Conservation (phyloP, 2,888 invertebrate genomes). For the Nemapogon koenigi region DNA sequence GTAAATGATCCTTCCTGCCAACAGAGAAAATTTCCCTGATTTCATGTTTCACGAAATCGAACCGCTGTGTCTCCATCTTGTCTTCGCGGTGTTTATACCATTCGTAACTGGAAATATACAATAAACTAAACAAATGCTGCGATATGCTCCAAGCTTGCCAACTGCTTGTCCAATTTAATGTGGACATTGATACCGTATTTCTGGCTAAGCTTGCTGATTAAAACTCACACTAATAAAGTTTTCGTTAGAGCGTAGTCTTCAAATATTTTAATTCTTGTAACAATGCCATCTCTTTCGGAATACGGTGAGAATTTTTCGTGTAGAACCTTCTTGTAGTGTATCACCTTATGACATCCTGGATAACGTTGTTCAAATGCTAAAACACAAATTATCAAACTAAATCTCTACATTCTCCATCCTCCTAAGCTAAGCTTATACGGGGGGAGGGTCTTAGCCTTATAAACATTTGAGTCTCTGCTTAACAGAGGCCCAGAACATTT, state of each 20-base stretch:
- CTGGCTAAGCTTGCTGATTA: too few species aligned
- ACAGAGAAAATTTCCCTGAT: conserved; percentile 67
- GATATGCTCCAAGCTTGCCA: too few species aligned
- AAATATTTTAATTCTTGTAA: conserved; percentile 67
- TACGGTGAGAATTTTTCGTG: conserved; percentile 83
- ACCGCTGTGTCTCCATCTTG: conserved; percentile 59
- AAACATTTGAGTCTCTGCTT: too few species aligned
- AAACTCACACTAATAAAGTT: conserved; percentile 37
- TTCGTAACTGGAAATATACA: conserved; percentile 53
- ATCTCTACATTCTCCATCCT: too few species aligned
- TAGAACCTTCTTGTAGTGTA: conserved; percentile 75
- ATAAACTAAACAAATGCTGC: conserved; percentile 2
- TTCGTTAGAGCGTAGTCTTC: conserved; percentile 64
- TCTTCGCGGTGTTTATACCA: conserved; percentile 72
- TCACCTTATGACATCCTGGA: conserved; percentile 72
- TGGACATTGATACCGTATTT: too few species aligned
- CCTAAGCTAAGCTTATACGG: too few species aligned
- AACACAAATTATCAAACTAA: too few species aligned
- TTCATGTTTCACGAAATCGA: conserved; percentile 54
- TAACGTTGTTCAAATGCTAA: conserved; percentile 72
- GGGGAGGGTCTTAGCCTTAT: too few species aligned
- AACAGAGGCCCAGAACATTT: too few species aligned
- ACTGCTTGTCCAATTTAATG: too few species aligned
- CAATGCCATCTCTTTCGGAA: conserved; percentile 73
- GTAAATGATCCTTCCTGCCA: conserved; percentile 73